Percentiles rank a stretch among this genome's conserved stretches.
Conservation (phyloP, 2,888 invertebrate species). For the Encarsia formosa region DNA sequence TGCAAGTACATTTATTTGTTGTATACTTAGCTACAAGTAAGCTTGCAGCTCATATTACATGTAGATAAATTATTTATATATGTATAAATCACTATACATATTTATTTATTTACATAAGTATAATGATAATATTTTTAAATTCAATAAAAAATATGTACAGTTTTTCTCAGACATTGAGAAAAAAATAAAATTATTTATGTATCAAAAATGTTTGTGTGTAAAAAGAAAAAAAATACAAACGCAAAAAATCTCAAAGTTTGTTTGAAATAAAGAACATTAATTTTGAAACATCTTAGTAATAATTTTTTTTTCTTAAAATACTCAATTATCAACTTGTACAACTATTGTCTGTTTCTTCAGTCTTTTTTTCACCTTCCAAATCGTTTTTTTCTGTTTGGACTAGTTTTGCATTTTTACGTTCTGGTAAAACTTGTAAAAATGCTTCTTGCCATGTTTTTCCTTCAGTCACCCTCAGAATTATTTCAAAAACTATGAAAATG, state of each 20-base stretch:
- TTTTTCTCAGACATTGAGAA: constrained; percentile 27
- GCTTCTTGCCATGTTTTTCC: constrained; percentile 77
- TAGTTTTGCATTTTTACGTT: constrained; percentile 67
- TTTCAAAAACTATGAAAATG: constrained; percentile 90
- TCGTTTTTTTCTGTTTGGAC: constrained; percentile 33
- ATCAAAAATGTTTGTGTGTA: constrained; percentile 17
- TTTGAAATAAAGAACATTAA: constrained; percentile 25
- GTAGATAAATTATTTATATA: constrained; percentile 37
- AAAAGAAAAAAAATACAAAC: constrained; percentile 13
- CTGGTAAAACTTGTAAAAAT: constrained; percentile 71
- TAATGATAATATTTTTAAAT: constrained; percentile 36
- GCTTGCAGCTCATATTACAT: constrained; percentile 23
- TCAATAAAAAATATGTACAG: constrained; percentile 34
- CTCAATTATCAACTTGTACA: constrained; percentile 9
- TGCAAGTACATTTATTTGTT: constrained; percentile 37
- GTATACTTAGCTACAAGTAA: constrained; percentile 30
- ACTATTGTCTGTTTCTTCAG: constrained; percentile 9
- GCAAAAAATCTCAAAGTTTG: constrained; percentile 16
- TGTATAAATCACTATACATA: constrained; percentile 28
- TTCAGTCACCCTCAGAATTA: constrained; percentile 71
- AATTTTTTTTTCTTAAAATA: constrained; percentile 9
- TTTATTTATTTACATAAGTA: constrained; percentile 32
- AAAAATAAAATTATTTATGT: constrained; percentile 20
- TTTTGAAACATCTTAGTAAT: constrained; percentile 15
- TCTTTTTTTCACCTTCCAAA: constrained; percentile 9